Evolutionary conservation across 2,888 invertebrate species (phyloP).

Genomic region (Galeruca laticollis): DNA sequence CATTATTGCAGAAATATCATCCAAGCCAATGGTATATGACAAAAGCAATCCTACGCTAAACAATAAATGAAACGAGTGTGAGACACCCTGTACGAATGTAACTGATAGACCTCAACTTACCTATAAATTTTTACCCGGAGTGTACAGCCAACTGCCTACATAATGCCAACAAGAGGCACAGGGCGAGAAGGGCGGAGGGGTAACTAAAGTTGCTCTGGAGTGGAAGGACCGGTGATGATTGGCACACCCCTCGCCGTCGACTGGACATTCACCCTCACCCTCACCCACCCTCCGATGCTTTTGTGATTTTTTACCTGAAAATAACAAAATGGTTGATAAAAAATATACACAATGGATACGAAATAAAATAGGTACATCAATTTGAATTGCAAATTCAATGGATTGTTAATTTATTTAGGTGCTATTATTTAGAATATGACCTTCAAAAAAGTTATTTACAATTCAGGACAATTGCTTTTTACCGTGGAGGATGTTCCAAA

Average conservation of each 20-base stretch:
- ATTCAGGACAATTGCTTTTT: too few relatives aligned
- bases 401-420: too few relatives aligned
- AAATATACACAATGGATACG: too few relatives aligned
- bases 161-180: constrained; percentile 13
- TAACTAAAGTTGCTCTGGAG: constrained; percentile 42
- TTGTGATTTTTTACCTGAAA: constrained; percentile 50
- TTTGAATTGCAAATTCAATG: too few relatives aligned
- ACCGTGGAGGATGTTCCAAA: too few relatives aligned
- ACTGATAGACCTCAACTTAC: constrained; percentile 21
- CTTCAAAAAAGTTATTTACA: too few relatives aligned
- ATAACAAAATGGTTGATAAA: constrained; percentile 54
- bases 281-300: constrained; percentile 40
- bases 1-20: too few relatives aligned
- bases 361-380: too few relatives aligned
- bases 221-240: constrained; percentile 57
- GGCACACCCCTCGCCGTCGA: constrained; percentile 59
- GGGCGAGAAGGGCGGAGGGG: constrained; percentile 31
- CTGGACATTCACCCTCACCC: constrained; percentile 58
- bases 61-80: not conserved
- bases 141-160: constrained; percentile 36
- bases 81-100: constrained; percentile 26
- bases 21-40: not conserved
- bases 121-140: constrained; percentile 23
- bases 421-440: too few relatives aligned
- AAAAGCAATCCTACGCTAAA: not conserved